Evolutionary conservation across 92 coral and sea anemone genomes (phyloP).

Genomic region (Porites rus): DNA sequence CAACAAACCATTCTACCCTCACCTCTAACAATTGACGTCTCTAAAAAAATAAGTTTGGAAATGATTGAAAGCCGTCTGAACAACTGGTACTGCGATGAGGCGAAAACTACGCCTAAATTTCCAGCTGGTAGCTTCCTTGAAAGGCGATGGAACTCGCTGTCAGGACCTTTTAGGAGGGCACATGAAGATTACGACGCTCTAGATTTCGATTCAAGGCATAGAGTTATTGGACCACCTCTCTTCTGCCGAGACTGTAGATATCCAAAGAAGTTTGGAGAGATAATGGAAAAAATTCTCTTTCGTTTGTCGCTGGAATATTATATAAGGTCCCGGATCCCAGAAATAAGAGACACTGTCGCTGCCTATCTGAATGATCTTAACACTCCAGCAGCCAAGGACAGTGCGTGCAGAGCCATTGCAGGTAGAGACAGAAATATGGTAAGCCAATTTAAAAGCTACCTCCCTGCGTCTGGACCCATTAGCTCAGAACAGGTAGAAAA

Average conservation of each 20-base stretch:
- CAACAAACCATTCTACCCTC: conserved; percentile 9
- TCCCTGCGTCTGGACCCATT: background rate
- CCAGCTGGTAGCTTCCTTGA: conserved; percentile 27
- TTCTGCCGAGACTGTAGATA: conserved; percentile 55
- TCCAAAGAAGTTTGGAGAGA: conserved; percentile 55
- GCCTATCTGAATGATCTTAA: conserved; percentile 28
- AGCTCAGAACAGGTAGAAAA: background rate
- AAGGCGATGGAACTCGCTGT: conserved; percentile 37
- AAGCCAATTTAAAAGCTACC: background rate
- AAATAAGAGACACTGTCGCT: conserved; percentile 30
- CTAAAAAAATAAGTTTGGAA: background rate
- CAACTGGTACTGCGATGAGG: conserved; percentile 57
- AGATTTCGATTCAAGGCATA: background rate
- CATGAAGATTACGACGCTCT: conserved; percentile 7
- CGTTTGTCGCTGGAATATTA: conserved; percentile 69
- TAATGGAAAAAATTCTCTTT: conserved; percentile 44
- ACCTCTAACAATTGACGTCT: conserved; percentile 13
- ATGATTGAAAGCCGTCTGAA: conserved; percentile 45
- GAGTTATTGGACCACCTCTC: conserved; percentile 56
- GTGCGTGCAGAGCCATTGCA: conserved; percentile 13
- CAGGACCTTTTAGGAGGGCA: background rate
- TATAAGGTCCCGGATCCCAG: conserved; percentile 52
- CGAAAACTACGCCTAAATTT: conserved; percentile 39
- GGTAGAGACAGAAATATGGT: conserved; percentile 31
- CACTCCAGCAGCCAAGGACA: background rate